Evolutionary conservation across 2,888 invertebrate genomes (phyloP).

Genomic region (Microctonus aethiopoides): DNA sequence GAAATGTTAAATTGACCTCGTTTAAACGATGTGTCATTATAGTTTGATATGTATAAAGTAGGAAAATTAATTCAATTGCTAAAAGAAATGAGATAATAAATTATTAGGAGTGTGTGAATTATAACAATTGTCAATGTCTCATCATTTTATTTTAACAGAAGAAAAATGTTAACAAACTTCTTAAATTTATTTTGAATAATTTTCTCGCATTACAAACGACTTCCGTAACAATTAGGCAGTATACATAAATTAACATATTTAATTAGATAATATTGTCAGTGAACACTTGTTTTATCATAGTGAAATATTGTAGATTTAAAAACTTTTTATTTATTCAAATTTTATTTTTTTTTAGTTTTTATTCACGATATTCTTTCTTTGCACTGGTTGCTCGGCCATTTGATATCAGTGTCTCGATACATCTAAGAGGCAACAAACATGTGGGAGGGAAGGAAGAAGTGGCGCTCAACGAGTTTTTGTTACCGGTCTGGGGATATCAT

Average conservation of each 20-base stretch:
- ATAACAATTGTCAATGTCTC: not conserved
- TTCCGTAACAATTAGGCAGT: not conserved
- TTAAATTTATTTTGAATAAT: not conserved
- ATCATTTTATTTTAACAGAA: not conserved
- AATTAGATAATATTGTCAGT: not conserved
- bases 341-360: not conserved
- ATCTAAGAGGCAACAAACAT: slow-evolving; percentile 18
- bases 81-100: not conserved
- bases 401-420: slow-evolving; percentile 39
- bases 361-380: slow-evolving; percentile 33
- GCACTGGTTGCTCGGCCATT: slow-evolving; percentile 19
- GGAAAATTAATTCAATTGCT: not conserved
- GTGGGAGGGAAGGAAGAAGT: not conserved
- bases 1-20: not conserved
- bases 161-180: not conserved
- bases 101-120: not conserved
- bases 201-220: not conserved
- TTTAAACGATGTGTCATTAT: not conserved
- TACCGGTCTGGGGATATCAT: not conserved
- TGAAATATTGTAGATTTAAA: slow-evolving; percentile 10
- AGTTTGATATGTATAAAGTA: not conserved
- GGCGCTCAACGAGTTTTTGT: not conserved
- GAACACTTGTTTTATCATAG: slow-evolving; percentile 34
- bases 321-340: not conserved
- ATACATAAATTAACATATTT: not conserved